phyloP scores from a whole-genome alignment of 2,113 vertebrate genomes.

The Cavia aperea region DNA sequence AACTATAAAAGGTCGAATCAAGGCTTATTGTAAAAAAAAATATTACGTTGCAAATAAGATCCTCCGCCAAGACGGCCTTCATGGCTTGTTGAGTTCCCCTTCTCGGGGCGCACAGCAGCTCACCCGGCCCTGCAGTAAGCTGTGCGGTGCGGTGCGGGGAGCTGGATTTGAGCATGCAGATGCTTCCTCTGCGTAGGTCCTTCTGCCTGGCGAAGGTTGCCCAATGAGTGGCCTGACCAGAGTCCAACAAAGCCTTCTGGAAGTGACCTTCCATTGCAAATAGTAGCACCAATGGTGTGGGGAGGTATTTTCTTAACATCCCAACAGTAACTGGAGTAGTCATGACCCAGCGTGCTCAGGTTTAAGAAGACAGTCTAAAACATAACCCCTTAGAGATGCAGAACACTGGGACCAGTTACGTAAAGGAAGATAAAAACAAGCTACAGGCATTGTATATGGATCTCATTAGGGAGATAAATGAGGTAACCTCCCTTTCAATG shows the following conservation, averaged over 20 bases:
- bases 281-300: constrained; percentile 35
- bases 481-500: not conserved
- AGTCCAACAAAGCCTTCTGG: constrained; percentile 17
- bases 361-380: not conserved
- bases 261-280: constrained; percentile 27
- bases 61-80: constrained; percentile 64
- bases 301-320: constrained; percentile 15
- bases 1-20: constrained; percentile 72
- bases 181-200: not conserved
- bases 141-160: not conserved
- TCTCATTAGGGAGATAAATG: not conserved
- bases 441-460: not conserved
- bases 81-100: constrained; percentile 67
- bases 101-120: constrained; percentile 39
- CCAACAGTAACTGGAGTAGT: not conserved
- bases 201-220: constrained; percentile 14
- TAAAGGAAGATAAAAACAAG: constrained; percentile 2
- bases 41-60: constrained; percentile 62
- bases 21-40: constrained; percentile 38
- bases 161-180: not conserved
- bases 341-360: not conserved
- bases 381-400: not conserved
- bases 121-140: constrained; percentile 49
- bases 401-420: not conserved
- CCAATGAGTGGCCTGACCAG: not conserved